phyloP scores from a whole-genome alignment of 2,797 vertebrate species.

The Gymnodraco acuticeps region DNA sequence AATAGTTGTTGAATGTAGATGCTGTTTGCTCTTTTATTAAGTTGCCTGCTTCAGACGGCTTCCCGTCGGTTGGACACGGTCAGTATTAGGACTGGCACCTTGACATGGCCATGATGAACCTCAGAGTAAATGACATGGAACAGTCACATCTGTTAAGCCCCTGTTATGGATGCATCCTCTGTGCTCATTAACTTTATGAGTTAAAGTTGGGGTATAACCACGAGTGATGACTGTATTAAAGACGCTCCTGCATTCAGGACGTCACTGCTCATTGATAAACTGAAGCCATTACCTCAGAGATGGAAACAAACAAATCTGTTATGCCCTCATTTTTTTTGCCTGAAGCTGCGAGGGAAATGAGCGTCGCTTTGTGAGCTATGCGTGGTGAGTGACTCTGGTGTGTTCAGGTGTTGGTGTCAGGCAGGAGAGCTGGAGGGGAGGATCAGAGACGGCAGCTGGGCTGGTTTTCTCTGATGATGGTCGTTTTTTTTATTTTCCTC shows the following conservation, averaged over 20 bases:
- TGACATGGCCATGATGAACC: conserved; percentile 9
- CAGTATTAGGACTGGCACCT: neutral
- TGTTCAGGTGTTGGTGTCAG: conserved; percentile 70
- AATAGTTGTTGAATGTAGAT: no score
- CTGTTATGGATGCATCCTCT: conserved; percentile 44
- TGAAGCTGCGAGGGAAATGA: conserved; percentile 35
- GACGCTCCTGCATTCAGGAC: conserved; percentile 16
- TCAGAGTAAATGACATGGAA: conserved; percentile 53
- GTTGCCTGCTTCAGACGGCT: conserved; percentile 1
- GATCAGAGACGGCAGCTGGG: conserved; percentile 75
- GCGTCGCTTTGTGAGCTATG: conserved; percentile 34
- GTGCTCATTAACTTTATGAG: conserved; percentile 63
- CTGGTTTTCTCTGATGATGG: conserved; percentile 58
- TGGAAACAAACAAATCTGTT: conserved; percentile 51
- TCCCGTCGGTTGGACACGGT: neutral
- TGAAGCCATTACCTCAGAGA: conserved; percentile 37
- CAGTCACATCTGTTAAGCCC: conserved; percentile 48
- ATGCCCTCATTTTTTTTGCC: conserved; percentile 23
- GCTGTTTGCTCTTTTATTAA: no score
- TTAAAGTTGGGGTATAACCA: conserved; percentile 42
- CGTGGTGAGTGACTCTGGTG: conserved; percentile 34
- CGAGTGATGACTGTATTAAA: conserved; percentile 41
- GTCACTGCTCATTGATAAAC: conserved; percentile 53
- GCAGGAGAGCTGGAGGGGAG: conserved; percentile 51
- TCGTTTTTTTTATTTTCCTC: conserved; percentile 37